Evolutionary conservation across 1,140 invertebrate species (phyloP).

Genomic region (Apis dorsata): DNA sequence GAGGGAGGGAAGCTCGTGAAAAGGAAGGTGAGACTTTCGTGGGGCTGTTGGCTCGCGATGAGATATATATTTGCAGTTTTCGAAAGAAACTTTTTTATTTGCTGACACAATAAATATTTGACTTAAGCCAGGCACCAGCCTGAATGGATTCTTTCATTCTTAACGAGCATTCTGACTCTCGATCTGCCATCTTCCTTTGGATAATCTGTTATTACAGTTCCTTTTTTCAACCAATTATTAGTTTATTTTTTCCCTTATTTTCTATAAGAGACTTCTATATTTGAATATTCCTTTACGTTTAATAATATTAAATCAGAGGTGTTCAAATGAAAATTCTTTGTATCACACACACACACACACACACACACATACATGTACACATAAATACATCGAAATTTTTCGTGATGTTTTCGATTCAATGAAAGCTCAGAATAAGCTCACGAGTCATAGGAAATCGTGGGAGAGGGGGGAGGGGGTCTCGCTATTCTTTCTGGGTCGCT

Average conservation of each 20-base stretch:
- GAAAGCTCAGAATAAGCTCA: slow-evolving; percentile 12
- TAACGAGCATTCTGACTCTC: slow-evolving; percentile 50
- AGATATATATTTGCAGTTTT: slow-evolving; percentile 32
- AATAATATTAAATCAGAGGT: too few species aligned
- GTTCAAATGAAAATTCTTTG: neutral
- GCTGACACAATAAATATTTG: slow-evolving; percentile 65
- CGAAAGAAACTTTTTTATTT: slow-evolving; percentile 68
- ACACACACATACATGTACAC: neutral
- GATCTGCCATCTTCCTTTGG: neutral
- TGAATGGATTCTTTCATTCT: slow-evolving; percentile 70
- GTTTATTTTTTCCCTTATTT: slow-evolving; percentile 28
- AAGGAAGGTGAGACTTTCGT: neutral
- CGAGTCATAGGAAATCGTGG: neutral
- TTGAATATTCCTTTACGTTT: neutral
- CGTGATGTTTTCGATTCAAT: slow-evolving; percentile 29
- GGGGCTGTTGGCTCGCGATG: neutral
- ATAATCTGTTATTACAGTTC: slow-evolving; percentile 37
- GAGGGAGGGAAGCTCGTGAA: neutral
- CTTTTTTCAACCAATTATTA: slow-evolving; percentile 41
- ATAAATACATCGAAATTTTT: slow-evolving; percentile 17
- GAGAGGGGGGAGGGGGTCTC: too few species aligned
- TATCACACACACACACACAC: neutral
- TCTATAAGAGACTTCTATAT: neutral
- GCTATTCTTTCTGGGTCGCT: slow-evolving; percentile 43
- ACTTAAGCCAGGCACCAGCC: slow-evolving; percentile 21